Percentiles rank a stretch among this genome's conserved stretches.
Conservation (phyloP, 2,888 invertebrate species). For the Habrosyne pyritoides region DNA sequence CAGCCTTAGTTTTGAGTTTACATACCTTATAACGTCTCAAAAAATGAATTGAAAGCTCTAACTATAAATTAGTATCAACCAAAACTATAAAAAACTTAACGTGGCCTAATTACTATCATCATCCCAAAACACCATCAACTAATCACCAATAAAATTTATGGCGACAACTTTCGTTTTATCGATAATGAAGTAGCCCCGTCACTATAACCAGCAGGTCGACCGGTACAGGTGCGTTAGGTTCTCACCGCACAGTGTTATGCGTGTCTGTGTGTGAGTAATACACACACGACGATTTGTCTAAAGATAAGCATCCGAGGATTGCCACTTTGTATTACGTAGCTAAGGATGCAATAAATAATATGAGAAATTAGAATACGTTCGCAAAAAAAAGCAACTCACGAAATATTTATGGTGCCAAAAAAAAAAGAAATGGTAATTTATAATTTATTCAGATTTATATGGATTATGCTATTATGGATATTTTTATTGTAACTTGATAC, state of each 20-base stretch:
- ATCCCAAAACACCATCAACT: constrained; percentile 3
- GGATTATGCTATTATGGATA: too few species aligned
- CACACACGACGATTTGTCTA: constrained; percentile 57
- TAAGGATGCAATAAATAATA: not conserved
- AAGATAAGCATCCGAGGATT: constrained; percentile 60
- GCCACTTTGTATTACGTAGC: constrained; percentile 40
- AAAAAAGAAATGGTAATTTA: too few species aligned
- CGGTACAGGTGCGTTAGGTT: constrained; percentile 79
- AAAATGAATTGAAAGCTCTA: not conserved
- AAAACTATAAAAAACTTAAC: not conserved
- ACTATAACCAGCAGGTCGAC: constrained; percentile 59
- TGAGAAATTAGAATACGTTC: not conserved
- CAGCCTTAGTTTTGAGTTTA: too few species aligned
- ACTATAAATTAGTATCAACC: not conserved
- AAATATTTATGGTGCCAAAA: too few species aligned
- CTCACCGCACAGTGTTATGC: constrained; percentile 56
- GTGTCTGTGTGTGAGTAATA: constrained; percentile 24
- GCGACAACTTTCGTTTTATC: constrained; percentile 10
- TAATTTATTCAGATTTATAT: not conserved
- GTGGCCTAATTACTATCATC: constrained; percentile 1
- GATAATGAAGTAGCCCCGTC: constrained; percentile 31
- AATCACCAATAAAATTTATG: not conserved
- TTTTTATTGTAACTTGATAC: too few species aligned
- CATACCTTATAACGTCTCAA: too few species aligned
- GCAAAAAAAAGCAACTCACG: not conserved